Evolutionary conservation across 1,140 invertebrate genomes (phyloP).

Genomic region (Globodera ellingtonae): DNA sequence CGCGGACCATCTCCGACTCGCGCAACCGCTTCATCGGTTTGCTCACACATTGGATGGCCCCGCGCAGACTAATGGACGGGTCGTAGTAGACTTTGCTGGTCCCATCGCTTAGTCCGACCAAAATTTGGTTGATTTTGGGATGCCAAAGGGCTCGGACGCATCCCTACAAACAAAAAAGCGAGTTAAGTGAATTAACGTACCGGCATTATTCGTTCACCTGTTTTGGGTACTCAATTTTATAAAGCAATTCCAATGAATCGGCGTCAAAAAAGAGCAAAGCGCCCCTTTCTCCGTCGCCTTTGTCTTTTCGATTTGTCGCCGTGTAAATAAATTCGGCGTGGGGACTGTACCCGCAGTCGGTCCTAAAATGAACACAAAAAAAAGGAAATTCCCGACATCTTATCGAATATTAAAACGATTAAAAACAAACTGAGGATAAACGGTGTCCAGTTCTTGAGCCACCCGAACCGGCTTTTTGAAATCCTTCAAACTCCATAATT

Average conservation of each 20-base stretch:
- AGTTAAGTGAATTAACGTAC: not conserved
- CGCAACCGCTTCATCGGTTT: conserved; percentile 74
- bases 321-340: conserved; percentile 86
- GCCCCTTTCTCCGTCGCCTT: conserved; percentile 75
- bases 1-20: conserved; percentile 79
- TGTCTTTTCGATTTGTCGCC: conserved; percentile 75
- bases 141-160: conserved; percentile 91
- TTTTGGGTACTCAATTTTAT: conserved; percentile 76
- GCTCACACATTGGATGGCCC: conserved; percentile 85
- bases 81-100: conserved; percentile 87
- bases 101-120: conserved; percentile 88
- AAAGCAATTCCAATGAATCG: conserved; percentile 74
- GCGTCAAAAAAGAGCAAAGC: conserved; percentile 81
- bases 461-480: conserved; percentile 79
- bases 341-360: conserved; percentile 90
- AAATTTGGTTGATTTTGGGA: conserved; percentile 92
- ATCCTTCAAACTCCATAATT: conserved; percentile 87
- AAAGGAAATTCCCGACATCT: not conserved
- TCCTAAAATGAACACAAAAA: conserved; percentile 70
- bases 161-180: conserved; percentile 61
- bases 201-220: conserved; percentile 68
- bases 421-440: conserved; percentile 74
- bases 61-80: conserved; percentile 79
- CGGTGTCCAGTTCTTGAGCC: conserved; percentile 76
- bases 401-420: not conserved